Conservation (phyloP, 2,113 vertebrate genomes). For the Oxyruncus cristatus region DNA sequence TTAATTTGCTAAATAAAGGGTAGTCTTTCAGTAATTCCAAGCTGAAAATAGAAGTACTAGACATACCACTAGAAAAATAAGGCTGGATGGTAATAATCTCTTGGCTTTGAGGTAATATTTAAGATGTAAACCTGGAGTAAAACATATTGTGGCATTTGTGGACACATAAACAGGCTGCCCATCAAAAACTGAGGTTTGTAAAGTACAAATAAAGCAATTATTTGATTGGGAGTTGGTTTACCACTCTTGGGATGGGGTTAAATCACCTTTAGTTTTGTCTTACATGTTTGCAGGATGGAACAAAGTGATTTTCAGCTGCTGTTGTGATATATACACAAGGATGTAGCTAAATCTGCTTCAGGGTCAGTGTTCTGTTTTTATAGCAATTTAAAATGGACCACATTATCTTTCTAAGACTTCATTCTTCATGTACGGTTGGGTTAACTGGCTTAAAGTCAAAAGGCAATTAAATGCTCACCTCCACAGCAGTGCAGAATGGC, state of each 20-base stretch:
- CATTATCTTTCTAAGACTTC: not conserved
- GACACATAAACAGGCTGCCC: not conserved
- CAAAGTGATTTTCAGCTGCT: not conserved
- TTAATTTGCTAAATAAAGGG: not conserved
- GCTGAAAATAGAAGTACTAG: not conserved
- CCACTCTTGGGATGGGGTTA: not conserved
- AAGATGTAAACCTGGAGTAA: not conserved
- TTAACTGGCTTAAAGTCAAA: conserved; percentile 8
- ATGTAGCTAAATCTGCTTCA: not conserved
- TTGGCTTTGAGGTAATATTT: not conserved
- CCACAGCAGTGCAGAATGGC: not conserved
- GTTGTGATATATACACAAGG: not conserved
- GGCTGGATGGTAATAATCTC: not conserved
- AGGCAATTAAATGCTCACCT: not conserved
- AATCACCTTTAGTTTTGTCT: not conserved
- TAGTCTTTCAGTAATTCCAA: not conserved
- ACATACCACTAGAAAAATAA: not conserved
- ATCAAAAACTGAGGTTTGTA: not conserved
- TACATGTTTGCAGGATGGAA: not conserved
- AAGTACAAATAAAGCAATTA: not conserved
- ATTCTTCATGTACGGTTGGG: not conserved
- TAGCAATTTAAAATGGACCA: not conserved
- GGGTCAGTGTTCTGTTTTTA: not conserved
- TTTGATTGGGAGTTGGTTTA: not conserved
- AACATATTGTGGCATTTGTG: not conserved